Evolutionary conservation across 2,113 vertebrate genomes (phyloP).

Genomic region (Nothoprocta perdicaria): DNA sequence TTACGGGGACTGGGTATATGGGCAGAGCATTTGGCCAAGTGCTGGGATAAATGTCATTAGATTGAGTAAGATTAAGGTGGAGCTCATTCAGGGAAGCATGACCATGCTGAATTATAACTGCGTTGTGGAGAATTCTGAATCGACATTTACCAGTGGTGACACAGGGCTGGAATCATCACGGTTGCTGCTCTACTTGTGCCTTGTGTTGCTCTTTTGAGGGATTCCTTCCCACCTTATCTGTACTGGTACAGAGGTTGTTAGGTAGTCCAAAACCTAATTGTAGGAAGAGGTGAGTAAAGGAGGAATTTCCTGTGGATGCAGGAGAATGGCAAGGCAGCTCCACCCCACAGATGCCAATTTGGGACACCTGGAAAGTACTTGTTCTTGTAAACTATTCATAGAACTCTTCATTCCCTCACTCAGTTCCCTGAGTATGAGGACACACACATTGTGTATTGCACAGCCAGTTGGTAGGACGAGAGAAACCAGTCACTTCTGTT

Average conservation of each 20-base stretch:
- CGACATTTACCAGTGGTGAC: background rate
- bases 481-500: background rate
- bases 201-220: constrained; percentile 2
- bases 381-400: background rate
- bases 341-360: background rate
- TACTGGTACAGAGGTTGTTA: background rate
- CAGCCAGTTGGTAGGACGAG: background rate
- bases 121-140: background rate
- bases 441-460: background rate
- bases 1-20: background rate
- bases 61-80: background rate
- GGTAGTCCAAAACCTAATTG: constrained; percentile 18
- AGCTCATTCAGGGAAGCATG: background rate
- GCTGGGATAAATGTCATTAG: background rate
- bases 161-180: background rate
- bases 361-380: constrained; percentile 17
- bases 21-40: background rate
- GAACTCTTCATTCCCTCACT: background rate
- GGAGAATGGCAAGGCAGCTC: background rate
- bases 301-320: constrained; percentile 4
- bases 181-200: background rate
- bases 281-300: constrained; percentile 48
- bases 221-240: constrained; percentile 22
- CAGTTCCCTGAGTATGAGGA: background rate
- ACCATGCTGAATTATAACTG: background rate